These are phyloP conservation scores for Cairina moschata DNA, from an alignment of 2,113 vertebrate species.

Conservation along the genomic window DNA sequence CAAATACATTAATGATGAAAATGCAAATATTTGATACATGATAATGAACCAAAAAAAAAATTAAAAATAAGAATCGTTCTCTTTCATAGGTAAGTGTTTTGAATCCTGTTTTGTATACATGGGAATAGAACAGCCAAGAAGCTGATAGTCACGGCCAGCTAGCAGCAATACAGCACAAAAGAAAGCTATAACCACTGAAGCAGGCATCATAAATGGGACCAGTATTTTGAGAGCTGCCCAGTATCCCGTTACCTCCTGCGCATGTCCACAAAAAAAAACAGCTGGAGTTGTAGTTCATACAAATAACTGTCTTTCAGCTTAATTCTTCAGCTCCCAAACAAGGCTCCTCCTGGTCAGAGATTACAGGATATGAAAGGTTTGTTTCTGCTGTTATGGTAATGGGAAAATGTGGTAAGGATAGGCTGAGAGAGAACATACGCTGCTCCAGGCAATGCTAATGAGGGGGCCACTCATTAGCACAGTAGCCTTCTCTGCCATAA, in stretches of 20 bases:
- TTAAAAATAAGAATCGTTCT: background rate
- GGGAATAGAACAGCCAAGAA: background rate
- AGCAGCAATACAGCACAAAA: background rate
- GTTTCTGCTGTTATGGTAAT: conserved; percentile 20
- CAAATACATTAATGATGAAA: background rate
- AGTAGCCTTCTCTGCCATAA: conserved; percentile 38
- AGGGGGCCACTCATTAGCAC: conserved; percentile 31
- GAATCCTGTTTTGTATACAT: background rate
- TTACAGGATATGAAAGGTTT: background rate
- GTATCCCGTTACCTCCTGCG: background rate
- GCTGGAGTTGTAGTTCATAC: fast-evolving
- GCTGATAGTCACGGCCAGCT: background rate
- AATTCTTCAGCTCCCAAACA: background rate
- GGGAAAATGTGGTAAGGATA: conserved; percentile 5
- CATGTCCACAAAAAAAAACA: background rate
- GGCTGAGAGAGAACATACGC: background rate
- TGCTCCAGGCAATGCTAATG: conserved; percentile 44
- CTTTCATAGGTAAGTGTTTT: background rate
- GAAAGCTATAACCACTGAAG: background rate
- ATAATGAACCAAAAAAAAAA: background rate
- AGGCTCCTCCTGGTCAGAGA: background rate
- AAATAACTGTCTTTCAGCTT: background rate
- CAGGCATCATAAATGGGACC: background rate
- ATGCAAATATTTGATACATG: background rate
- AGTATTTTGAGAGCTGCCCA: background rate